Evolutionary conservation across 2,113 vertebrate species (phyloP), one percentile per base, ranked within the genome.

Genomic region (Rynchops niger): DNA sequence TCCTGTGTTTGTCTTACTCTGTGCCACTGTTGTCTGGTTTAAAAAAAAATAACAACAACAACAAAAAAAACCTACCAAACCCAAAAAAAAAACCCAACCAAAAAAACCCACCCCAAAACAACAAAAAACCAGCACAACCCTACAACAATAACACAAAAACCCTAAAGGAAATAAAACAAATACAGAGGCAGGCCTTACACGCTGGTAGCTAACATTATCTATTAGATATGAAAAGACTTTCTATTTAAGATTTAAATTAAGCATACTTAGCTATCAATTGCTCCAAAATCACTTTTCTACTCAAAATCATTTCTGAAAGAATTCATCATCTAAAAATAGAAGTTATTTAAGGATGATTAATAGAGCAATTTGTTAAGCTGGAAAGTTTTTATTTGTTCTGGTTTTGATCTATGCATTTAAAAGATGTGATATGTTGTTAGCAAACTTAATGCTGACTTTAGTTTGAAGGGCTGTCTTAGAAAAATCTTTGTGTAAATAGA

Each of bases 101-200:
- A 10, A 36, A 36, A 7, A 26, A 8, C 45, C 16, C 43, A 32
- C 4, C 20, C 30, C 23, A 65, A 61, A 12, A 42, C 40, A 32
- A 5, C 2, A 5, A 22, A 42, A 59, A 13, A 62, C 5, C 19
- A 43, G 42, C 19, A 43, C 19, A 25, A n/a, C 2, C 0, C 15
- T 15, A 20, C 9, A 17, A 26, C 23, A 8, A 22, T 11, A 34
- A 26, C 3, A 43, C 18, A 15, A 63, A 66, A 62, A 12, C 9
- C 23, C 12, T 50, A 11, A 62, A 73, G 72, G 42, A 7, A 76
- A 50, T 29, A 58, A 79, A 74, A 53, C 9, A 63, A 58, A 36
- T 72, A 32, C 26, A 42, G 62, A n/a, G 79, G 22, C 16, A 27
- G 17, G 32, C 50, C 59, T 73, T 42, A 15, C 6, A 11, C 0